A percentile compares a stretch with the other conserved stretches of the same genome.
These are phyloP conservation scores for Torymus auratus DNA, from an alignment of 2,888 invertebrate species.

Conservation along the genomic window DNA sequence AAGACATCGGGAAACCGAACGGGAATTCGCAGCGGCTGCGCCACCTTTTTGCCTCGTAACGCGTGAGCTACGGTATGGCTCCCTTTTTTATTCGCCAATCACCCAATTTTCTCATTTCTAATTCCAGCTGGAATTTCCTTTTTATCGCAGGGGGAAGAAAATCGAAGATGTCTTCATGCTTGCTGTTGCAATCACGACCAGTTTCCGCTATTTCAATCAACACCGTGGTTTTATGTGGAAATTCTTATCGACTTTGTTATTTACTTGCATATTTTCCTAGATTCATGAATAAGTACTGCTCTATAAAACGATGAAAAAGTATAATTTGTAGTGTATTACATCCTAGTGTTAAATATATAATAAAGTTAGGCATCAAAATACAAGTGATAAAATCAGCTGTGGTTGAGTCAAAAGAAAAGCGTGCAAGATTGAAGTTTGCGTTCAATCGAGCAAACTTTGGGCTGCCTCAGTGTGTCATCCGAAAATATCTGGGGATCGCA, in stretches of 20 bases:
- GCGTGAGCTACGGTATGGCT: neutral
- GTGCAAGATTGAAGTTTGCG: conserved; percentile 47
- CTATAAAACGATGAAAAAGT: too few relatives aligned
- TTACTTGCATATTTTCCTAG: too few relatives aligned
- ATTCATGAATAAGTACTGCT: too few relatives aligned
- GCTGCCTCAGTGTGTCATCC: conserved; percentile 59
- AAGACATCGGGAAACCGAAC: conserved; percentile 48
- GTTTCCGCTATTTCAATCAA: too few relatives aligned
- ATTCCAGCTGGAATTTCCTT: conserved; percentile 34
- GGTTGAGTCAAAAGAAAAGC: neutral
- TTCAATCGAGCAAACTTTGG: conserved; percentile 56
- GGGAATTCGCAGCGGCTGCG: conserved; percentile 22
- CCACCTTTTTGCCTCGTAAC: neutral
- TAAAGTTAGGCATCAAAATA: too few relatives aligned
- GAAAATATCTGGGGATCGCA: conserved; percentile 56
- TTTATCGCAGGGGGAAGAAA: conserved; percentile 14
- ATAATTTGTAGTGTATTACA: too few relatives aligned
- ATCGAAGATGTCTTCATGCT: conserved; percentile 2
- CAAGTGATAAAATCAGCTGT: too few relatives aligned
- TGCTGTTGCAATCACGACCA: neutral
- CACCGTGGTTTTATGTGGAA: too few relatives aligned
- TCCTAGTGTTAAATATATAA: too few relatives aligned
- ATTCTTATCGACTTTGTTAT: too few relatives aligned
- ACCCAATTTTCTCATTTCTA: conserved; percentile 46
- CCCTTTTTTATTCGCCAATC: conserved; percentile 18